Evolutionary conservation across 1,140 invertebrate genomes (phyloP), one percentile per base, ranked within the genome.

Genomic region (Magallana ariakensis): DNA sequence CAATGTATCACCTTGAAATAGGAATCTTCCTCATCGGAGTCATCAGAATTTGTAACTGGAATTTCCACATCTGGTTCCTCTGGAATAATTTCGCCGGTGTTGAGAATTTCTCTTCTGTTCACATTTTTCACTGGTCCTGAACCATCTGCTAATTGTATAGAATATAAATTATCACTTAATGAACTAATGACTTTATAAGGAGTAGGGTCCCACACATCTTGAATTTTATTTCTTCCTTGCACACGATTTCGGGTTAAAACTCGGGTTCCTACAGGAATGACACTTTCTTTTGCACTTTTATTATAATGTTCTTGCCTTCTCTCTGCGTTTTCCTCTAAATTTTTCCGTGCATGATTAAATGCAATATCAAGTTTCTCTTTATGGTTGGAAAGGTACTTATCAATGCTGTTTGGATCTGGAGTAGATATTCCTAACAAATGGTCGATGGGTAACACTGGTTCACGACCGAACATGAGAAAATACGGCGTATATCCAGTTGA

Each of bases 381-480:
- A 46, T 46, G 33, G 33, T 46, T 46, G 33, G 33, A 46, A 46
- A 46, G 33, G 33, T 46, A 46, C 33, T 46, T 46, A 46, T 46
- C 33, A 5, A 46, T 46, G 33, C 5, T 46, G 2, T 46, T 5
- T 46, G 62, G 9, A 11, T 13, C 81, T 57, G 53, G 6, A 19
- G 11, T 22, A 9, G 10, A n/a, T 54, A 70, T 15, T 22, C 58
- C 85, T 46, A 83, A 60, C 62, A 87, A 55, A 13, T 58, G 55
- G 33, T 83, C 85, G 3, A 87, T 66, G 16, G 58, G 80, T 16
- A 87, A 19, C 19, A 55, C 26, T 33, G 85, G 81, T 53, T 82
- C 57, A 26, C 85, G 11, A 6, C 85, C 80, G 56, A 83, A 87
- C 46, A 87, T 46, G 4, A 87, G 19, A 55, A 54, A 87, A 60